These are phyloP conservation scores for Mesitornis unicolor DNA, from an alignment of 2,113 vertebrate species.

Conservation along the genomic window DNA sequence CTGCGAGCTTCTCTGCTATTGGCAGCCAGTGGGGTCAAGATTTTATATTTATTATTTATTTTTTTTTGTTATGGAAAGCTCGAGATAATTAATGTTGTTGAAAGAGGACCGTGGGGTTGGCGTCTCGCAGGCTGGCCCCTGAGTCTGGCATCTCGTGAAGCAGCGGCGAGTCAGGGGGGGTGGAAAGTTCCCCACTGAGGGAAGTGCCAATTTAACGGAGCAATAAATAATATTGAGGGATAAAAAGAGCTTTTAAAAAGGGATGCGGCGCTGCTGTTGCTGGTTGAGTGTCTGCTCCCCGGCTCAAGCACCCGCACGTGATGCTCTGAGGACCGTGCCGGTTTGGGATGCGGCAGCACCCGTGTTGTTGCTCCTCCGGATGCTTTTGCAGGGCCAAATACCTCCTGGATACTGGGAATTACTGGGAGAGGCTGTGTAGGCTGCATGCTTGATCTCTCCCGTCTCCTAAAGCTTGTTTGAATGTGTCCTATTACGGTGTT, in stretches of 20 bases:
- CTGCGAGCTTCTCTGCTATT: constrained; percentile 69
- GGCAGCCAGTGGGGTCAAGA: constrained; percentile 79
- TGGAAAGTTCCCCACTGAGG: constrained; percentile 47
- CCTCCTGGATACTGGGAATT: neutral
- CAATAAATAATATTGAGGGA: constrained; percentile 72
- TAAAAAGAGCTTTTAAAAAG: constrained; percentile 26
- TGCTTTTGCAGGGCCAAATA: neutral
- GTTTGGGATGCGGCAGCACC: accelerated
- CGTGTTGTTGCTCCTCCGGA: accelerated
- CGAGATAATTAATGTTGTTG: constrained; percentile 86
- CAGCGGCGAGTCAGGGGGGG: constrained; percentile 47
- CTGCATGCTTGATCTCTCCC: neutral
- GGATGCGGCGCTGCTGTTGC: neutral
- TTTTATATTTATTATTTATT: neutral
- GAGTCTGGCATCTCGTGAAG: constrained; percentile 78
- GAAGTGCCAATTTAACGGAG: constrained; percentile 65
- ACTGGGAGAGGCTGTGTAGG: neutral
- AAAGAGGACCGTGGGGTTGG: constrained; percentile 78
- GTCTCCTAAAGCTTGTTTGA: neutral
- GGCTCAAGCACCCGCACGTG: neutral
- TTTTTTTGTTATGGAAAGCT: constrained; percentile 77
- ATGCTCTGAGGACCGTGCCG: accelerated
- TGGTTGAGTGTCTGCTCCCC: neutral
- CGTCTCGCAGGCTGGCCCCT: constrained; percentile 79
- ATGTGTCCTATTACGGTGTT: neutral